Evolutionary conservation across 1,140 invertebrate species (phyloP), one percentile per base, ranked within the genome.

Genomic region (Conus ventricosus): DNA sequence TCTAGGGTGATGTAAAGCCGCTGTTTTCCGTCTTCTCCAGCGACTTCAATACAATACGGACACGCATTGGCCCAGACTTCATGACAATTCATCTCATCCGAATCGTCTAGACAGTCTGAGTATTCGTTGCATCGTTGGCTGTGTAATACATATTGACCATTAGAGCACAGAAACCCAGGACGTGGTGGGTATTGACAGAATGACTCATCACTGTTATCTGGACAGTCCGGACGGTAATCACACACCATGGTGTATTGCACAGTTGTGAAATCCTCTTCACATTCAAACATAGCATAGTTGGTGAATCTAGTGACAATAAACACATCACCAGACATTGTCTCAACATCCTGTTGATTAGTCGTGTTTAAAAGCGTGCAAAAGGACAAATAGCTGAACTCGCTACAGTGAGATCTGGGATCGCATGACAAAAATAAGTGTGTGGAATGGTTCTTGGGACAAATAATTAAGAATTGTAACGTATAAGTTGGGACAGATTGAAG

Each of bases 241-340:
- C 84, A 85, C 84, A 85, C 60, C 84, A 85, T 54, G 13, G 57
- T 67, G 25, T 85, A 85, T 11, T 54, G 84, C 57, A 85, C 20
- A 8, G 60, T 67, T 8, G 57, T 71, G 0, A 17, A 5, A 23
- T 71, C 57, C 67, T 71, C 84, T 6, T 67, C 84, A 85, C 84
- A 85, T 10, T 20, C 0, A 23, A 85, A 85, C 27, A 71, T 39
- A 7, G 67, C 67, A 20, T 71, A 13, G 20, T n/a, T 23, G 17
- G 8, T 17, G 7, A 23, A 54, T 11, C 11, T 7, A 27, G 51
- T 15, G 39, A 39, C 39, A 0, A 17, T 1, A 11, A 20, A 4
- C 23, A 7, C 8, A 20, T 39, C 25, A n/a, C 6, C 15, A 51
- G 23, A 15, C 6, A 53, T 25, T 5, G 2, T 23, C 23, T n/a